Evolutionary conservation across 2,113 vertebrate genomes (phyloP).

Genomic region (Tichodroma muraria): DNA sequence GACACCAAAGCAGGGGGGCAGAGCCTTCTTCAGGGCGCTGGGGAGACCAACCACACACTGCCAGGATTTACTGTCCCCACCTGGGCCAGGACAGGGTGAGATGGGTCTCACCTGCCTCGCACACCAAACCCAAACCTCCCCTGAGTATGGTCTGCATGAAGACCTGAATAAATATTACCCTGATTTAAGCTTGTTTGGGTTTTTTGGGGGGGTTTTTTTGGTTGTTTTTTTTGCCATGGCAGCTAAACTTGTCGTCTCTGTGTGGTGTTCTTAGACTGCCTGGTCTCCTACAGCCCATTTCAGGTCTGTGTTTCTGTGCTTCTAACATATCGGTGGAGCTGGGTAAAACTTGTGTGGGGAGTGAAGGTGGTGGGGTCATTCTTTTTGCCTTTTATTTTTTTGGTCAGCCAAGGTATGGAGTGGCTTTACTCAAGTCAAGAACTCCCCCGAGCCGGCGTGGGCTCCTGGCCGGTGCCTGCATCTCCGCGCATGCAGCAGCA

Average conservation of each 20-base stretch:
- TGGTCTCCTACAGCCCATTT: neutral
- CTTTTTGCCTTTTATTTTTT: neutral
- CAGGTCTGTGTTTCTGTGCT: neutral
- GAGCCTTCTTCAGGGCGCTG: neutral
- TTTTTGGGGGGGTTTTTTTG: no score
- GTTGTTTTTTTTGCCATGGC: neutral
- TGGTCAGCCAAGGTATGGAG: neutral
- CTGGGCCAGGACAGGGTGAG: neutral
- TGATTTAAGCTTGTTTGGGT: neutral
- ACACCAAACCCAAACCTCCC: no score
- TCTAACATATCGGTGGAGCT: neutral
- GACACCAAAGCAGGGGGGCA: neutral
- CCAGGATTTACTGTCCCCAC: neutral
- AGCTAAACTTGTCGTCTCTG: neutral
- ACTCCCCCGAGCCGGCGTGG: accelerated
- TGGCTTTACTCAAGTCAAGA: neutral
- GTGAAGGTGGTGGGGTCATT: neutral
- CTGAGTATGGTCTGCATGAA: neutral
- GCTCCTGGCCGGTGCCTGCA: neutral
- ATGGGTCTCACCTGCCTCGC: no score
- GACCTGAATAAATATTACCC: neutral
- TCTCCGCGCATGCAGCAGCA: neutral
- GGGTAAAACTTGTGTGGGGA: neutral
- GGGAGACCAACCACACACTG: neutral
- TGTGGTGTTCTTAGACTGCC: neutral